Evolutionary conservation across 2,888 invertebrate species (phyloP), one percentile per base, ranked within the genome.

Genomic region (Eilema sororculum): DNA sequence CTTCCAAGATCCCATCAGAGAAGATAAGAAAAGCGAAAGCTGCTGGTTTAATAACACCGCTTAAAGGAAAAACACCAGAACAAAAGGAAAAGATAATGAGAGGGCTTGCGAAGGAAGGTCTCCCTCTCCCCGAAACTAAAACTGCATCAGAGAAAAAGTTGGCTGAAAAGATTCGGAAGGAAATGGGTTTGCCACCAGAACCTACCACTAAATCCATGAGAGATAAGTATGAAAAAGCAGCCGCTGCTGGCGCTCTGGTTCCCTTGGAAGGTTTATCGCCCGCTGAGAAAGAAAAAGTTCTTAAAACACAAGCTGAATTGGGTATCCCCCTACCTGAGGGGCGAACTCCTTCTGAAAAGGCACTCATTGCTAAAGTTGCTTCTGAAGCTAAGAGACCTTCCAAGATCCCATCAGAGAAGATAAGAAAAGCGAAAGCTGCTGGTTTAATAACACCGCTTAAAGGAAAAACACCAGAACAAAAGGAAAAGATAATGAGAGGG

Each of bases 201-300:
- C 82, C 83, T 25, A 80, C 75, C 73, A 80, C 25, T 75, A 72
- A 25, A 63, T 84, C 4, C 56, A 83, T 58, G 77, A 81, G 65
- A 83, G 83, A 46, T 66, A 81, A 61, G 30, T 16, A 61, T 22
- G 61, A 61, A 30, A 61, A 61, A 22, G 61, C 61, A n/a, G 61
- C 61, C 5, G 69, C 78, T 8, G 80, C 76, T 4, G 86, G 86
- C 0, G 16, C 78, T 8, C 3, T 72, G 1, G 46, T 70, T 12
- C 76, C 76, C 1, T 0, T 76, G 0, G 67, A 76, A n/a, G 60
- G 60, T 30, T 60, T 60, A 58, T 9, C 76, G 9, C 3, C 20
- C 0, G 13, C 22, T 1, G 52, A 72, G 33, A 75, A 75, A 33
- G 71, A 74, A 22, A 68, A 20, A 58, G 71, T 67, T 33, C 28